Percentiles rank a stretch among this genome's conserved stretches.
Conservation (phyloP, 2,888 invertebrate genomes). For the Cheilosia pagana region DNA sequence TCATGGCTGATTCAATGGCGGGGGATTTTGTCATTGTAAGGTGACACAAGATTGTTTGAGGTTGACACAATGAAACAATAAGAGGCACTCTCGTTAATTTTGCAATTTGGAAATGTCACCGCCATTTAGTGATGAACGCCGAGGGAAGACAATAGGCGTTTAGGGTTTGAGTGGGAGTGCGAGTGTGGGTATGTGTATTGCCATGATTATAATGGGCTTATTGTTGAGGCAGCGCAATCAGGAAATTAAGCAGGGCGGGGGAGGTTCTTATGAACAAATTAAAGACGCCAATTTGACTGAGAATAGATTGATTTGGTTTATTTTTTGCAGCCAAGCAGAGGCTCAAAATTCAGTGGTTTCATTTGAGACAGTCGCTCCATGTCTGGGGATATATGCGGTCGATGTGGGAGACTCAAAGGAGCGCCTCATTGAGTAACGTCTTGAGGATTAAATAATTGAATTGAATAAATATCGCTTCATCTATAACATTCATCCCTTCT, state of each 20-base stretch:
- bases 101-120: conserved; percentile 73
- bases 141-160: conserved; percentile 17
- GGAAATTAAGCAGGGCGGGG: background rate
- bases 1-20: background rate
- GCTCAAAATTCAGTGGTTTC: no score
- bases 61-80: conserved; percentile 69
- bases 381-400: no score
- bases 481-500: no score
- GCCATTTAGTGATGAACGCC: conserved; percentile 65
- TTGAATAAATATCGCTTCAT: no score
- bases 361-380: no score
- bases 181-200: background rate
- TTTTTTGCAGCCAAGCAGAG: no score
- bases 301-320: no score
- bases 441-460: no score
- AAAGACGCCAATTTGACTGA: no score
- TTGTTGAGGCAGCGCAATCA: conserved; percentile 31
- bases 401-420: no score
- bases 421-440: no score
- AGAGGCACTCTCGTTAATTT: conserved; percentile 70
- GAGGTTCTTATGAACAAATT: no score
- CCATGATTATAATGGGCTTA: conserved; percentile 15
- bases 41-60: conserved; percentile 69
- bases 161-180: conserved; percentile 1
- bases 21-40: conserved; percentile 68